phyloP scores from a whole-genome alignment of 2,797 vertebrate genomes.

The Taeniopygia guttata region DNA sequence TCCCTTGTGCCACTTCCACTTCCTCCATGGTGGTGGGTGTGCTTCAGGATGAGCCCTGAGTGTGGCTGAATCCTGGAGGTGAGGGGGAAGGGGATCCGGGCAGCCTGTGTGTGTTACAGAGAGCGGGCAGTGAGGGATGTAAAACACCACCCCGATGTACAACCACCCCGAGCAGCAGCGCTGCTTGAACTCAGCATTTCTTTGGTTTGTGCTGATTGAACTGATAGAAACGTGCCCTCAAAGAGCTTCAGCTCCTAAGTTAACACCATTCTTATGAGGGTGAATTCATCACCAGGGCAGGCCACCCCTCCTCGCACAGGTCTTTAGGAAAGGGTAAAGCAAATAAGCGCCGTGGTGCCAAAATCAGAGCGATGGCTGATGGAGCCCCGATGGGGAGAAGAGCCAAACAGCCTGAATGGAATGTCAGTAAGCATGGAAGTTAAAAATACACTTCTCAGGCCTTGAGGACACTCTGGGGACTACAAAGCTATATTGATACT shows the following conservation, averaged over 20 bases:
- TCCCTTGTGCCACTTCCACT: not conserved
- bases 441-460: slow-evolving; percentile 57
- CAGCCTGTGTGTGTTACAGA: not conserved
- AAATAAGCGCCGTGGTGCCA: not conserved
- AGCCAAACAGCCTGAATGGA: slow-evolving; percentile 18
- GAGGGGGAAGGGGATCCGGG: not conserved
- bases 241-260: not conserved
- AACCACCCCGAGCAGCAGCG: not conserved
- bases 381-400: not conserved
- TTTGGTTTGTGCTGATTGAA: not conserved
- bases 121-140: rapidly evolving
- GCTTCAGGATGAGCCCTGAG: not conserved
- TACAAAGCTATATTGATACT: slow-evolving; percentile 53
- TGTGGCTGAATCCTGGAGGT: not conserved
- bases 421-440: slow-evolving; percentile 38
- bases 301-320: not conserved
- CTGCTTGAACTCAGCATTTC: not conserved
- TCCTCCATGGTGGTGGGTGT: rapidly evolving
- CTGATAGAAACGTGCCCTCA: not conserved
- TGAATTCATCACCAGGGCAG: not conserved
- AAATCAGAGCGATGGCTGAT: slow-evolving; percentile 12
- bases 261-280: not conserved
- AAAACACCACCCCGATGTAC: not conserved
- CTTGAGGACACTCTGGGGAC: slow-evolving; percentile 34
- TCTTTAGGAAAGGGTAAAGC: slow-evolving; percentile 13